Evolutionary conservation across 2,888 invertebrate species (phyloP).

Genomic region (Schizaphis graminum): DNA sequence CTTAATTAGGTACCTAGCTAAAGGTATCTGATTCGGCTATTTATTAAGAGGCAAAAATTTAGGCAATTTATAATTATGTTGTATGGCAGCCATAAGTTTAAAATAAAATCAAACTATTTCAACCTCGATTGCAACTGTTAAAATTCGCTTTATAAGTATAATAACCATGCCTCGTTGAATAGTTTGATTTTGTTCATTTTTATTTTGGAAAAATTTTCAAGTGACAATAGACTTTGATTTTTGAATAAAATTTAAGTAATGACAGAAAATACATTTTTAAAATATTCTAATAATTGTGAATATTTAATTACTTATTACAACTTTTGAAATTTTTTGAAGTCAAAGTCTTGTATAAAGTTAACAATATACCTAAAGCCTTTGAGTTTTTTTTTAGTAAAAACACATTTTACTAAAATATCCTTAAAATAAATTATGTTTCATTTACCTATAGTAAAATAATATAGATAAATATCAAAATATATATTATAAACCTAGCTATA

Average conservation of each 20-base stretch:
- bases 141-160: not conserved
- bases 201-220: not conserved
- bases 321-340: not conserved
- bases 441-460: too few relatives aligned
- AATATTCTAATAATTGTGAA: not conserved
- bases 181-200: not conserved
- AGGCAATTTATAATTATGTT: not conserved
- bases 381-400: too few relatives aligned
- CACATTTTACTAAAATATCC: too few relatives aligned
- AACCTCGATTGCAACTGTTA: not conserved
- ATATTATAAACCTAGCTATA: not conserved
- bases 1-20: not conserved
- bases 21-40: not conserved
- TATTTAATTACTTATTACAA: not conserved
- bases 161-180: not conserved
- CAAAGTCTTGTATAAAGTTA: not conserved
- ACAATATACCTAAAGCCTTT: too few relatives aligned
- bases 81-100: not conserved
- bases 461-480: too few relatives aligned
- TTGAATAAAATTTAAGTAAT: not conserved
- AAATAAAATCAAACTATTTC: not conserved
- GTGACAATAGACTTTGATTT: not conserved
- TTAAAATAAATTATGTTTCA: too few relatives aligned
- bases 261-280: not conserved
- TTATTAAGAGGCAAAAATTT: not conserved